Evolutionary conservation across 2,113 vertebrate species (phyloP), one percentile per base, ranked within the genome.

Genomic region (Chinchilla lanigera): DNA sequence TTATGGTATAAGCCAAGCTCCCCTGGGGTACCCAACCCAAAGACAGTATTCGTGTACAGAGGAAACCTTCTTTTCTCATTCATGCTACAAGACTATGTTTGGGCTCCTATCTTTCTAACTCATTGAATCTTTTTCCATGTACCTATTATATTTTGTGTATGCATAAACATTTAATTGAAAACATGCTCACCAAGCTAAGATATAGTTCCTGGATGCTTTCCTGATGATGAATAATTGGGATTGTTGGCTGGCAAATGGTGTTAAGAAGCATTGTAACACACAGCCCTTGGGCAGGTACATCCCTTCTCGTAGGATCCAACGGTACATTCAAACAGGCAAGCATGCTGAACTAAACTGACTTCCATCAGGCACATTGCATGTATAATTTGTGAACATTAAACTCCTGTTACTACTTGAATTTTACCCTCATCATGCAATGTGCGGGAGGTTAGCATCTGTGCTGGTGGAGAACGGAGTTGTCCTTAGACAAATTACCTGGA

Each of bases 331-430:
- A 98, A 86, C 30, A 81, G 92, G 26, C 47, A 89, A 26, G 26
- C 65, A 22, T 71, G n/a, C 10, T 96, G 95, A 95, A 93, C 96
- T 97, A 97, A 98, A 98, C 97, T 98, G 96, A 61, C 75, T 96
- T 98, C 86, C 65, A 97, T 97, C 58, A 94, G 86, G 89, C 58
- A 17, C 86, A 93, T 87, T 84, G 78, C 78, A 60, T 95, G 89
- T 96, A 63, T 97, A 90, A 96, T 98, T 94, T 92, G 61, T 97
- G 80, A 94, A 86, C 56, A 41, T 92, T 91, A 93, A 83, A 91
- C 81, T 86, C 44, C 75, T 94, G 92, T 97, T 93, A 38, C 58
- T 96, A 83, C 47, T 63, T 97, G 78, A 19, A 56, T 50, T 87
- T 91, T 80, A 41, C n/a, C 30, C 12, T 93, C 96, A 82, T 97